Conservation (phyloP, 2,888 invertebrate species). For the Agelastica alni region DNA sequence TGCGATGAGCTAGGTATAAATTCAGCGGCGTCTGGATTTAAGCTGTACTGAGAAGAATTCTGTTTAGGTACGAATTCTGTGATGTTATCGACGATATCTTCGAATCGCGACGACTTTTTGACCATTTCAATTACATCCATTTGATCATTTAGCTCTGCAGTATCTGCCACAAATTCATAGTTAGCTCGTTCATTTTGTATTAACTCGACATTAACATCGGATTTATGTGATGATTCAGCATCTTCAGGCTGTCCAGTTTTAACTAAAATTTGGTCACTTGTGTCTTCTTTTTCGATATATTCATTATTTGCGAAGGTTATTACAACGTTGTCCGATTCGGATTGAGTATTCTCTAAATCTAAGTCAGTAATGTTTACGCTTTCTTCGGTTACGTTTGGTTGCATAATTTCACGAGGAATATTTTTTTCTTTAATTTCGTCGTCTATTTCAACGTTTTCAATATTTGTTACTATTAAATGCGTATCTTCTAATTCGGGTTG, state of each 20-base stretch:
- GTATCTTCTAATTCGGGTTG: too few species aligned
- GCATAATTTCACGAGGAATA: too few species aligned
- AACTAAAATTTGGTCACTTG: too few species aligned
- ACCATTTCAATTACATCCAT: neutral
- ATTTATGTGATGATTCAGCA: neutral
- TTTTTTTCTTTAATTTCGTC: too few species aligned
- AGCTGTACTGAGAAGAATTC: slow-evolving; percentile 32
- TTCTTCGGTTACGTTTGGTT: too few species aligned
- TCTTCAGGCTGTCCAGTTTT: too few species aligned
- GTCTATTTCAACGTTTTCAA: too few species aligned
- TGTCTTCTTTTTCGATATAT: neutral
- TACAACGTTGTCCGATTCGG: too few species aligned
- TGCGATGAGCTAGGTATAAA: slow-evolving; percentile 49
- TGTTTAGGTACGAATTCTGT: slow-evolving; percentile 51
- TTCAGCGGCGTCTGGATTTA: slow-evolving; percentile 55
- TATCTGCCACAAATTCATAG: neutral
- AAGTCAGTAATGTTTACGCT: too few species aligned
- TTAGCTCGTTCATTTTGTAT: slow-evolving; percentile 5
- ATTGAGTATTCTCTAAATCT: too few species aligned
- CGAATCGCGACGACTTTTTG: slow-evolving; percentile 43
- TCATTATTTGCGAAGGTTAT: neutral
- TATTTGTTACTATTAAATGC: too few species aligned
- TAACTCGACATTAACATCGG: neutral
- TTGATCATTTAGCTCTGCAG: neutral
- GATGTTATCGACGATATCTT: slow-evolving; percentile 48